Percentiles rank a stretch among this genome's conserved stretches.
These are phyloP conservation scores for Zophobas atratus DNA, from an alignment of 1,140 invertebrate species.

Conservation along the genomic window DNA sequence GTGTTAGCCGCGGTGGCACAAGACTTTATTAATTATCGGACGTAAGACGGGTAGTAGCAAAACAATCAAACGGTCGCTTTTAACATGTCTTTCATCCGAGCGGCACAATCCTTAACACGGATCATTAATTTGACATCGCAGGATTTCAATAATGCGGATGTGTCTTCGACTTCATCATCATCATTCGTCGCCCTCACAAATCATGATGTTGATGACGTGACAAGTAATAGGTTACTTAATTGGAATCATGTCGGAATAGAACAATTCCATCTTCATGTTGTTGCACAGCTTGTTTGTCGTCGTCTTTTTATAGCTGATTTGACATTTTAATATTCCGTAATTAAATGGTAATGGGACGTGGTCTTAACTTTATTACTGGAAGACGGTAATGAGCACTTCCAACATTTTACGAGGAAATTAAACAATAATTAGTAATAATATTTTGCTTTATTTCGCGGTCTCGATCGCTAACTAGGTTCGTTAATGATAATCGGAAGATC, in stretches of 20 bases:
- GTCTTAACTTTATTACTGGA: slow-evolving; percentile 17
- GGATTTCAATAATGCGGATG: slow-evolving; percentile 39
- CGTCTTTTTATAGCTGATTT: slow-evolving; percentile 21
- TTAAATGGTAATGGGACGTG: slow-evolving; percentile 38
- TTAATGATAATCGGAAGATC: background rate
- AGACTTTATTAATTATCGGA: slow-evolving; percentile 33
- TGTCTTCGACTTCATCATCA: slow-evolving; percentile 15
- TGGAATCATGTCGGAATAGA: slow-evolving; percentile 35
- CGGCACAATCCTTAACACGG: slow-evolving; percentile 23
- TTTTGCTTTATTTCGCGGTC: slow-evolving; percentile 14
- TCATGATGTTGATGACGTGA: slow-evolving; percentile 27
- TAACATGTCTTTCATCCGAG: slow-evolving; percentile 32
- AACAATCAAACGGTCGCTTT: slow-evolving; percentile 34
- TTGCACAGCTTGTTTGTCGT: slow-evolving; percentile 27
- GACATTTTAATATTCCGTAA: slow-evolving; percentile 43
- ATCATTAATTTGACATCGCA: slow-evolving; percentile 34
- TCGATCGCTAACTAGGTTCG: background rate
- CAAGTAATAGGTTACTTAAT: slow-evolving; percentile 25
- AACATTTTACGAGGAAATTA: slow-evolving; percentile 29
- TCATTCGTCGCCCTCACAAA: slow-evolving; percentile 19
- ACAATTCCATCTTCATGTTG: slow-evolving; percentile 32
- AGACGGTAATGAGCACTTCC: slow-evolving; percentile 24
- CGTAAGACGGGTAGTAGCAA: slow-evolving; percentile 29
- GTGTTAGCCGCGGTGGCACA: background rate
- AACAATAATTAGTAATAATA: slow-evolving; percentile 41